Evolutionary conservation across 2,797 vertebrate genomes (phyloP), one percentile per base, ranked within the genome.

Genomic region (Momotus momota): DNA sequence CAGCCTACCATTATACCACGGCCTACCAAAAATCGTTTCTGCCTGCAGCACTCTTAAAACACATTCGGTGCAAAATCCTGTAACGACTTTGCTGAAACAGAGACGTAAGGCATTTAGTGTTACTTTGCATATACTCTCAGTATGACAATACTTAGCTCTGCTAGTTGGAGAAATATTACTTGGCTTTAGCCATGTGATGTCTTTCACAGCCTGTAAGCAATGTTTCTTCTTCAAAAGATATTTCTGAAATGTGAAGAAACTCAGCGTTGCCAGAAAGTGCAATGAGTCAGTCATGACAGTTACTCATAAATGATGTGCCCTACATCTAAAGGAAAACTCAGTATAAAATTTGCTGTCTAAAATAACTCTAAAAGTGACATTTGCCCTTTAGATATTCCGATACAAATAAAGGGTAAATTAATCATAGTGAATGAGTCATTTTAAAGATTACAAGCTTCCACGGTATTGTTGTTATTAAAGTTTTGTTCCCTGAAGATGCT

Each of bases 321-420:
- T 35, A 81, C 52, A 80, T 94, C 73, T 86, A 70, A 96, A 96
- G 71, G 83, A 95, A 97, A 96, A 90, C 73, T 90, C n/a, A 55
- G 85, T 78, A 71, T 73, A 93, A 96, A 96, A 74, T 88, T 86
- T 55, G 81, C 70, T 90, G 43, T 88, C 55, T 79, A 60, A 97
- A 96, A 92, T 95, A 96, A 45, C 57, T 95, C 60, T 43, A 73
- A 81, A 90, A 95, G 70, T 97, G 93, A 91, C 92, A 93, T 96
- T 97, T 97, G 70, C 91, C 87, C 94, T 97, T 97, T 93, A 95
- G 93, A 97, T 92, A 92, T 77, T 94, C 75, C 88, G 96, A 93
- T 96, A 95, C 74, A 96, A 97, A 96, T 88, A 97, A 96, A 96
- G 81, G 85, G 87, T 95, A 93, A 97, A 97, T 96, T 96, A 96